A percentile compares a stretch with the other conserved stretches of the same genome.
phyloP scores from a whole-genome alignment of 53 echinoderm and acorn worm species.

The Crossaster papposus region DNA sequence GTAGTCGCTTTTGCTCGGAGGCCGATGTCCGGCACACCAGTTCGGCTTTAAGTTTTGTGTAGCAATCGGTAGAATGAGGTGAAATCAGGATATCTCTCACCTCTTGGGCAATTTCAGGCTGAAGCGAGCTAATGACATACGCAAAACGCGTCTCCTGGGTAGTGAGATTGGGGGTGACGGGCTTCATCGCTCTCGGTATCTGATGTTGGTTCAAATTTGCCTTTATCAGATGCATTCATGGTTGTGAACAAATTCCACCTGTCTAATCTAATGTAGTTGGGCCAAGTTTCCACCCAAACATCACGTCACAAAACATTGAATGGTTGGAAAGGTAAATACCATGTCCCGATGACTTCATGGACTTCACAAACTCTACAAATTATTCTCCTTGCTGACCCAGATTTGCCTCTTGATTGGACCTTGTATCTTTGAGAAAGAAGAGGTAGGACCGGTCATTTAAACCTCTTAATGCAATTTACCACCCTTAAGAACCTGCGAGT shows the following conservation, averaged over 20 bases:
- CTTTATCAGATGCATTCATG: background rate
- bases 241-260: conserved; percentile 44
- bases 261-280: conserved; percentile 2
- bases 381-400: conserved; percentile 36
- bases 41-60: too few relatives aligned
- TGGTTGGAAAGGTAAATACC: conserved; percentile 41
- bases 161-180: too few relatives aligned
- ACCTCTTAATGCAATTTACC: conserved; percentile 57
- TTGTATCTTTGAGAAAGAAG: conserved; percentile 50
- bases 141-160: too few relatives aligned
- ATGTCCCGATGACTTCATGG: conserved; percentile 39
- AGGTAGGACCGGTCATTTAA: conserved; percentile 60
- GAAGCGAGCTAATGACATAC: too few relatives aligned
- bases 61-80: too few relatives aligned
- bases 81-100: too few relatives aligned
- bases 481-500: conserved; percentile 32
- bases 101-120: too few relatives aligned
- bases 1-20: too few relatives aligned
- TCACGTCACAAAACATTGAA: conserved; percentile 56
- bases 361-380: conserved; percentile 24
- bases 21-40: too few relatives aligned
- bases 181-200: too few relatives aligned
- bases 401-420: conserved; percentile 52
- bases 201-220: conserved; percentile 21
- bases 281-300: conserved; percentile 48